Evolutionary conservation across 1,140 invertebrate species (phyloP), one percentile per base, ranked within the genome.

Genomic region (Zophobas morio): DNA sequence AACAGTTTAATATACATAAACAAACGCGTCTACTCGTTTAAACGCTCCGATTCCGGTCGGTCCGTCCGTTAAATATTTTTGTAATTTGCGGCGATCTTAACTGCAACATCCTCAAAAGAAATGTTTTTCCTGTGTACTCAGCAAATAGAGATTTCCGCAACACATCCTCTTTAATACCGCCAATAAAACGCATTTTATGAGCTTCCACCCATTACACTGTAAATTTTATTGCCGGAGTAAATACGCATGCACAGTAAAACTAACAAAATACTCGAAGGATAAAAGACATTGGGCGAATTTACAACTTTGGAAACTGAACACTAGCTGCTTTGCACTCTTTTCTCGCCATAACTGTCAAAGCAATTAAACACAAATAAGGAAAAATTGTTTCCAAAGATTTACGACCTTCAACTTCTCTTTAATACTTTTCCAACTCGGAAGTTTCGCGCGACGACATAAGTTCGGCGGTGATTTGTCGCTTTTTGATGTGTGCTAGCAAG

Each of bases 1-100:
- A 63, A 63, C 57, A 63, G 57, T 63, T 63, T 63, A 63, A 63
- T 63, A 3, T 34, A 63, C 37, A 40, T 63, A 63, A 63, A 63
- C 57, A 63, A 63, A 39, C 35, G 6, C 6, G 32, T 57, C 57
- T 8, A 2, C 57, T 20, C 2, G 49, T 51, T 51, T 51, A 51
- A 6, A 51, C 49, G 49, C n/a, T 0, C 42, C 42, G 42, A 46
- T 46, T 46, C 8, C 42, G 42, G 42, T 4, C 20, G 54, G 20
- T 6, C 34, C 20, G 0, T 63, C 37, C 35, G 33, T 39, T 63
- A 63, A 63, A 63, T 40, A 66, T 66, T 66, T 66, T 46, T 36
- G 39, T 46, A 66, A 66, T 66, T 40, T 33, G 39, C 0, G 39
- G 60, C 2, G 35, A 60, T 60, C 35, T 60, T 46, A 8, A 46